Evolutionary conservation across 2,113 vertebrate genomes (phyloP).

Genomic region (Carassius carassius): DNA sequence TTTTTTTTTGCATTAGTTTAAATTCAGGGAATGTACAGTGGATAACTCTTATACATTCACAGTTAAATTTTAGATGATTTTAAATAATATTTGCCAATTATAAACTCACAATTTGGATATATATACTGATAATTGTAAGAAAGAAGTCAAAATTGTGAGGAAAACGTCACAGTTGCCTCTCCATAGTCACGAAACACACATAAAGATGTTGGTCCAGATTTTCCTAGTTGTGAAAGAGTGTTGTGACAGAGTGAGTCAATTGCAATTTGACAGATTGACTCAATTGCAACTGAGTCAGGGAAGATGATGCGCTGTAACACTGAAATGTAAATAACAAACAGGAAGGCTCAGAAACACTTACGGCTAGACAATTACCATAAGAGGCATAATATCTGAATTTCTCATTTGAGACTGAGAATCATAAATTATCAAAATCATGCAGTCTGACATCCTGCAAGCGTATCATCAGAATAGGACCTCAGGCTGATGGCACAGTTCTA

Average conservation of each 20-base stretch:
- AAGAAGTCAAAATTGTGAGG: no score
- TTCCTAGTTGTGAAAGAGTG: not conserved
- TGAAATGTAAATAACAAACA: conserved; percentile 28
- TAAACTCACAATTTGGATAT: no score
- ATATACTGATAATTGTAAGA: no score
- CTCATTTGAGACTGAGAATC: not conserved
- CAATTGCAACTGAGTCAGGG: not conserved
- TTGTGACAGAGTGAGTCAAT: not conserved
- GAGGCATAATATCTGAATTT: not conserved
- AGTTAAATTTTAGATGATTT: not conserved
- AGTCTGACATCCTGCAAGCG: conserved; percentile 11
- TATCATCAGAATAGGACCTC: conserved; percentile 8
- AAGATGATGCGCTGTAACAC: not conserved
- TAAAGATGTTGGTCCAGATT: not conserved
- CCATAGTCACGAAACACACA: not conserved
- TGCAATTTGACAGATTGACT: conserved; percentile 2
- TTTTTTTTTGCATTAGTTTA: not conserved
- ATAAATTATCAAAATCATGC: conserved; percentile 16
- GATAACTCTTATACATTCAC: not conserved
- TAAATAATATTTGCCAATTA: no score
- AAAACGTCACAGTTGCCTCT: not conserved
- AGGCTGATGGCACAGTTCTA: conserved; percentile 21
- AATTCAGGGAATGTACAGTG: not conserved
- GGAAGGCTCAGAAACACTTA: not conserved
- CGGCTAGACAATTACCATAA: conserved; percentile 1